A percentile compares a stretch with the other conserved stretches of the same genome.
Conservation (phyloP, 2,797 vertebrate genomes). For the Pyrocephalus nanus region DNA sequence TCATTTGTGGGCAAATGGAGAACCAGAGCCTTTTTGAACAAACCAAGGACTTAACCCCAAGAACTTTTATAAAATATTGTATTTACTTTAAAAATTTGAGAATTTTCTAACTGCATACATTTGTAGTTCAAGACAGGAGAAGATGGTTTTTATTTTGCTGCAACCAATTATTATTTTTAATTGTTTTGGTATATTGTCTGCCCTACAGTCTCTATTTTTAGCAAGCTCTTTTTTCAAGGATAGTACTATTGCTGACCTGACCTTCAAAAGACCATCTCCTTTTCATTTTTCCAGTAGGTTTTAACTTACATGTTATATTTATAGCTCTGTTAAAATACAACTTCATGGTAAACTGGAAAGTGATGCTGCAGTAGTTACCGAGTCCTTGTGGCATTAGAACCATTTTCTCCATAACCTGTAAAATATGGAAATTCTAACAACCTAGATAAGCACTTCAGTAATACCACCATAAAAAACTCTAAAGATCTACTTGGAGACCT, state of each 20-base stretch:
- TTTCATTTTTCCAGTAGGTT: not conserved
- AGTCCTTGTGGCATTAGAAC: not conserved
- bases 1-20: not conserved
- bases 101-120: not conserved
- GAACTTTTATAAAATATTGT: not conserved
- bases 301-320: not conserved
- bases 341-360: constrained; percentile 21
- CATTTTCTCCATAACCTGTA: constrained; percentile 17
- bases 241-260: not conserved
- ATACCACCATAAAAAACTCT: not conserved
- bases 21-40: not conserved
- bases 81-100: not conserved
- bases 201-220: not conserved
- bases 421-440: not conserved
- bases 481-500: not conserved
- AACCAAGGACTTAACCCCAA: not conserved
- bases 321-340: constrained; percentile 12
- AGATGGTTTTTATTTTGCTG: not conserved
- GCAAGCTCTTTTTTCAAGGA: not conserved
- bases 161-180: not conserved
- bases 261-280: not conserved
- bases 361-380: not conserved
- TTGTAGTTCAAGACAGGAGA: not conserved
- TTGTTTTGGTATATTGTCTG: not conserved
- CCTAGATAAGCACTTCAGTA: not conserved